These are phyloP conservation scores for Esperia sulphurella DNA, from an alignment of 2,888 invertebrate genomes.

Conservation along the genomic window DNA sequence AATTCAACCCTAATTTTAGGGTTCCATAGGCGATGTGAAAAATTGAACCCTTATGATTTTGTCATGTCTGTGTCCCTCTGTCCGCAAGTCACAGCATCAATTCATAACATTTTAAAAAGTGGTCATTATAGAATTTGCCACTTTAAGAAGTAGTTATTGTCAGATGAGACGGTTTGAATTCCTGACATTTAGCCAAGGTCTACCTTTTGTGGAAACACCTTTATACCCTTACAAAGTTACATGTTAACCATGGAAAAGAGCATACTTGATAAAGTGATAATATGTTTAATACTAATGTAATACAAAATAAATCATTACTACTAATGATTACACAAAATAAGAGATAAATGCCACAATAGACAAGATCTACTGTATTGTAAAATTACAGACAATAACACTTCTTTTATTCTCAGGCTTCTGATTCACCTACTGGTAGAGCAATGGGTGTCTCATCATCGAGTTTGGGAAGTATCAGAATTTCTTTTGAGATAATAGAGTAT, in stretches of 20 bases:
- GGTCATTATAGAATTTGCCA: no score
- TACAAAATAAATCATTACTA: neutral
- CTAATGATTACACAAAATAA: constrained; percentile 7
- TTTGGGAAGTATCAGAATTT: constrained; percentile 98
- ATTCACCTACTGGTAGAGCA: constrained; percentile 74
- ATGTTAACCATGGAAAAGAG: no score
- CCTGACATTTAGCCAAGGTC: no score
- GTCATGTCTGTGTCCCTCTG: no score
- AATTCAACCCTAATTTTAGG: no score
- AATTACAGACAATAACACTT: constrained; percentile 20
- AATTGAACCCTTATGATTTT: no score
- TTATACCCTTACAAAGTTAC: neutral
- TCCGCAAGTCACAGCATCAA: no score
- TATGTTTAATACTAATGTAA: neutral
- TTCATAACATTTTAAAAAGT: no score
- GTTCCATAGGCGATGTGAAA: no score
- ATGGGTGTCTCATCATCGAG: constrained; percentile 86
- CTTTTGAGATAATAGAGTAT: constrained; percentile 98
- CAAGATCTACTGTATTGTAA: constrained; percentile 18
- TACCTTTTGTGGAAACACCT: no score
- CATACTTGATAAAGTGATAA: neutral
- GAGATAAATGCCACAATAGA: constrained; percentile 11
- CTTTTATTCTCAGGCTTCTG: constrained; percentile 62
- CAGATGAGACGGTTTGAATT: no score
- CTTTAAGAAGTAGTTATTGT: no score